These are phyloP conservation scores for Xyliphius kryptos DNA, from an alignment of 2,113 vertebrate species.

Conservation along the genomic window DNA sequence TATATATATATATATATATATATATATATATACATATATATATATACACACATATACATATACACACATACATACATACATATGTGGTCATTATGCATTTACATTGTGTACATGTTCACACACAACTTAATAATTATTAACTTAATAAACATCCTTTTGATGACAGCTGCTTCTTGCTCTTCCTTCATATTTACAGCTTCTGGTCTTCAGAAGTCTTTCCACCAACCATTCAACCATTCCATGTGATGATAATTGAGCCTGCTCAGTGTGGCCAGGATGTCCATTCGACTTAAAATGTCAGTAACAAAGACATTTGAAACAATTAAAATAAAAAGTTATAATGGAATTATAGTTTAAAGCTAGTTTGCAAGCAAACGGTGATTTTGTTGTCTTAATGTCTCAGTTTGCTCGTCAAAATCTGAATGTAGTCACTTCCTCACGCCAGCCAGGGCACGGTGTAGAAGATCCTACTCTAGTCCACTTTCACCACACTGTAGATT, in stretches of 20 bases:
- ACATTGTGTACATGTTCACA: neutral
- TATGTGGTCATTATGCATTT: neutral
- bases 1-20: conserved; percentile 14
- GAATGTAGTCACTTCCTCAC: conserved; percentile 11
- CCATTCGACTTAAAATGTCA: conserved; percentile 23
- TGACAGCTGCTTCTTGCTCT: neutral
- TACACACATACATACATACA: conserved; percentile 27
- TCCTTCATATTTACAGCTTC: neutral
- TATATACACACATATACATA: conserved; percentile 30
- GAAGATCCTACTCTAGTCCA: conserved; percentile 72
- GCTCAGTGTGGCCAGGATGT: neutral
- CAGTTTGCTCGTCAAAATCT: conserved; percentile 35
- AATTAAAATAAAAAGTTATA: conserved; percentile 51
- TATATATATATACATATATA: conserved; percentile 41
- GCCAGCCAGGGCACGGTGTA: conserved; percentile 10
- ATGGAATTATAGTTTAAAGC: conserved; percentile 47
- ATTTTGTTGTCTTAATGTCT: conserved; percentile 43
- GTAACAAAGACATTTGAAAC: conserved; percentile 43
- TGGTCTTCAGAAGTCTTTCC: neutral
- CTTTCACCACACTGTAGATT: conserved; percentile 99
- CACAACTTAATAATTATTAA: too few species aligned
- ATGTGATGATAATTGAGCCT: neutral
- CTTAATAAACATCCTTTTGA: neutral
- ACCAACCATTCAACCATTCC: neutral
- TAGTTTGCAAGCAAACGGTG: conserved; percentile 52